Evolutionary conservation across 2,888 invertebrate genomes (phyloP), one percentile per base, ranked within the genome.

Genomic region (Sclerodermus sp.): DNA sequence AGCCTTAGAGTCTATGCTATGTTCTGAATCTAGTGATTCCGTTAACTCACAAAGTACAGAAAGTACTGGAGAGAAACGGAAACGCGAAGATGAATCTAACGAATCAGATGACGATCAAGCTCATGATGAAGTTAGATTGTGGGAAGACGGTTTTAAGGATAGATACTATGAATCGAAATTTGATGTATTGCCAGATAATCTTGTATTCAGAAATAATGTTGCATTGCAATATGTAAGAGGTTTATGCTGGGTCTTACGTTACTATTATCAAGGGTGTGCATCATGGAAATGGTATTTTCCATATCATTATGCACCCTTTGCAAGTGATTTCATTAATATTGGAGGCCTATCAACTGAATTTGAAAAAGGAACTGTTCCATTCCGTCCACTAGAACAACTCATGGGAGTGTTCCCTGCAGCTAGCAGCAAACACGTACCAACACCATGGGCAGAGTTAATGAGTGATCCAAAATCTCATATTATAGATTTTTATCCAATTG

Each of bases 201-300:
- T 88, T 31, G 90, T 88, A 68, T 98, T 98, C 8, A 86, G 87
- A 63, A 88, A 91, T 76, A 88, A 89, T 66, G 96, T 99, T 36
- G 96, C 94, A 1, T 82, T 91, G 42, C 95, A 97, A 73, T 99
- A 99, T 81, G 95, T 96, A 2, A 85, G 91, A 45, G 99, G 99
- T 0, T 83, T 99, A 43, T 96, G 96, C 80, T 99, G 99, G 99
- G 99, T 99, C 48, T 82, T 99, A 23, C 87, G 92, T 64, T 99
- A 98, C 81, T 99, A 99, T 81, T 99, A 99, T 81, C 98, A 98
- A 85, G 98, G 99, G 45, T 99, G 98, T 81, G 93, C 96, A 31
- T 95, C 94, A 14, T 99, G 99, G 99, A 93, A 97, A 80, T 99
- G 99, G 99, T 99, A 96, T 82, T 99, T 95, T 80, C 99, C 99